These are phyloP conservation scores for Myopa tessellatipennis DNA, from an alignment of 2,888 invertebrate species.

Conservation along the genomic window DNA sequence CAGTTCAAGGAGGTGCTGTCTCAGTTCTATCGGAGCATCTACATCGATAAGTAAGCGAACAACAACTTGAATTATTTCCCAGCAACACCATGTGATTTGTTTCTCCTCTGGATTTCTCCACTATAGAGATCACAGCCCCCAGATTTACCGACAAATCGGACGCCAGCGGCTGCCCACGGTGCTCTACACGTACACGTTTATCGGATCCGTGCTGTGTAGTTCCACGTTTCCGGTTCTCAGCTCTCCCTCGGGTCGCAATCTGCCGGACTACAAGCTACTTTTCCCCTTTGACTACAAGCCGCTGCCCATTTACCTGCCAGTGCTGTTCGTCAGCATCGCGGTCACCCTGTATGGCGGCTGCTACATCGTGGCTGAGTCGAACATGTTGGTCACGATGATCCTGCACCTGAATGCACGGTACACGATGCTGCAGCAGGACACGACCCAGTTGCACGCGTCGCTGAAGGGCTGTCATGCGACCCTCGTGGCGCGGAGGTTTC, in stretches of 20 bases:
- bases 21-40: conserved; percentile 56
- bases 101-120: conserved; percentile 55
- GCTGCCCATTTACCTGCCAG: conserved; percentile 49
- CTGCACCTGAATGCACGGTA: conserved; percentile 61
- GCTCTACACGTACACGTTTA: conserved; percentile 53
- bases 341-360: conserved; percentile 53
- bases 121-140: conserved; percentile 45
- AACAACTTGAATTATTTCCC: background rate
- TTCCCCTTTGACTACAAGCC: conserved; percentile 56
- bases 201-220: conserved; percentile 53
- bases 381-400: conserved; percentile 58
- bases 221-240: conserved; percentile 51
- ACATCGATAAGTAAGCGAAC: conserved; percentile 49
- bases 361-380: conserved; percentile 57
- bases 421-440: conserved; percentile 52
- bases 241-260: conserved; percentile 49
- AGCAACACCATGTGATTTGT: background rate
- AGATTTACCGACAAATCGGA: conserved; percentile 50
- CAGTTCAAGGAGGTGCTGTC: conserved; percentile 53
- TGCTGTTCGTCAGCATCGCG: conserved; percentile 52
- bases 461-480: conserved; percentile 24
- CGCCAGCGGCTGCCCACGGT: conserved; percentile 52
- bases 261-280: conserved; percentile 56
- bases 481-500: conserved; percentile 51
- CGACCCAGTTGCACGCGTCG: conserved; percentile 39